Conservation (phyloP, 92 coral and sea anemone genomes). For the Actinernus sp. region DNA sequence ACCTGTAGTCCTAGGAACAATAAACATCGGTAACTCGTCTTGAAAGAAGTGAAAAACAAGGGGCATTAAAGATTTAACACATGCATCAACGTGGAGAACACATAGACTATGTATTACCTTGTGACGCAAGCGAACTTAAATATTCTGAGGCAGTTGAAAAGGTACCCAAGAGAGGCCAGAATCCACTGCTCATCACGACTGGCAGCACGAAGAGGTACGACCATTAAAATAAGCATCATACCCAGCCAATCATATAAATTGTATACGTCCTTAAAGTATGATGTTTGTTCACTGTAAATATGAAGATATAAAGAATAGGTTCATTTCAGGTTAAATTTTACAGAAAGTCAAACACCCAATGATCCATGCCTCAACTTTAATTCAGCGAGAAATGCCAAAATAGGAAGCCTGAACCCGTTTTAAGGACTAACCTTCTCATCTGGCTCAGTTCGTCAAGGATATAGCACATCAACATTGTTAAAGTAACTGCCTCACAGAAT, state of each 20-base stretch:
- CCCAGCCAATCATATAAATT: constrained; percentile 89
- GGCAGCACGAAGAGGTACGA: constrained; percentile 73
- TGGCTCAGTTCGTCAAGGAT: constrained; percentile 81
- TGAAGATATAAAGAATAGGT: too few species aligned
- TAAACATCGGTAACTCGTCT: too few species aligned
- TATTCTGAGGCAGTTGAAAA: constrained; percentile 74
- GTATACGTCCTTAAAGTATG: constrained; percentile 69
- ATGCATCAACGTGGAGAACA: too few species aligned
- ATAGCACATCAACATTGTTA: constrained; percentile 66
- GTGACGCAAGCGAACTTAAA: constrained; percentile 85
- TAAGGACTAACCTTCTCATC: constrained; percentile 67
- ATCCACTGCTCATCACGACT: constrained; percentile 74
- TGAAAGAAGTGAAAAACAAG: too few species aligned
- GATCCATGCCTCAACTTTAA: too few species aligned
- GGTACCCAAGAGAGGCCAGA: constrained; percentile 76
- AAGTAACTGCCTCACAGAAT: constrained; percentile 52
- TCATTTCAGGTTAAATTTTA: too few species aligned
- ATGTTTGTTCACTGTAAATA: constrained; percentile 72
- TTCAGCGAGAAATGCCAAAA: too few species aligned
- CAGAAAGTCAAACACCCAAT: too few species aligned
- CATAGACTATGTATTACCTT: constrained; percentile 63
- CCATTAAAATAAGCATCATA: constrained; percentile 54
- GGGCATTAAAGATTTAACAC: too few species aligned
- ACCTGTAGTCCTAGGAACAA: constrained; percentile 80
- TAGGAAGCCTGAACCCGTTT: too few species aligned